Base-by-base conservation (phyloP, 2,797 vertebrate genomes). In the Danionella dracula region DNA sequence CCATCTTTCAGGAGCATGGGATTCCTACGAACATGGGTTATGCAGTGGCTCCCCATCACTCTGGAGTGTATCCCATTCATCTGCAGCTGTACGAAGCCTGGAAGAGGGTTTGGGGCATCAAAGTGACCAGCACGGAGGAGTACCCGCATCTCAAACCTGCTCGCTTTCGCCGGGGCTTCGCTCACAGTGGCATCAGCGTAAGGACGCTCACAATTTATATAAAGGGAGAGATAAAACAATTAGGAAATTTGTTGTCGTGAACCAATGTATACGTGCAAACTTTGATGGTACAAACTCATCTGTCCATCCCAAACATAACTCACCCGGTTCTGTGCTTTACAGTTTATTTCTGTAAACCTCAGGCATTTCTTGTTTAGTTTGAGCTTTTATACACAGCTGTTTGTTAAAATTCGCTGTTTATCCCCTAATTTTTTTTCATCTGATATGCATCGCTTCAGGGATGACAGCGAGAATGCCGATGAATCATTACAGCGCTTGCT, bases 11-110 rank as follows among this genome's bases (percentile, higher is more conserved):
- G 97, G 97, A 99, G 67, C 96, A 99, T 0, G 95, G 95, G 62
- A 98, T 99, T 66, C 95, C 97, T 71, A 98, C 93, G 0, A 95
- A 97, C 85, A 96, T 98, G 96, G 96, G 95, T 7, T 99, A 99
- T 0, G 96, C 97, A 0, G 96, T 99, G 77, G 95, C 97, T 0
- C 97, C 96, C 5, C 97, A 99, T 82, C 97, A 99, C 83, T 99
- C 97, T 0, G 97, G 97, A 0, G 97, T 99, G 56, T 99, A 99
- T 80, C 97, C 97, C 0, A 92, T 99, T 19, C 97, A 99, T 0
- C 88, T 98, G 73, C 97, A 98, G 82, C 84, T 99, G 45, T 99
- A 99, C 0, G 96, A 98, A 23, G 95, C 97, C 13, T 99, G 97
- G 97, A 98, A 98, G 85, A 97, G 93, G 76, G 92, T 98, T 54